These are phyloP conservation scores for Sternotherus odoratus DNA, from an alignment of 2,797 vertebrate genomes.

Conservation along the genomic window DNA sequence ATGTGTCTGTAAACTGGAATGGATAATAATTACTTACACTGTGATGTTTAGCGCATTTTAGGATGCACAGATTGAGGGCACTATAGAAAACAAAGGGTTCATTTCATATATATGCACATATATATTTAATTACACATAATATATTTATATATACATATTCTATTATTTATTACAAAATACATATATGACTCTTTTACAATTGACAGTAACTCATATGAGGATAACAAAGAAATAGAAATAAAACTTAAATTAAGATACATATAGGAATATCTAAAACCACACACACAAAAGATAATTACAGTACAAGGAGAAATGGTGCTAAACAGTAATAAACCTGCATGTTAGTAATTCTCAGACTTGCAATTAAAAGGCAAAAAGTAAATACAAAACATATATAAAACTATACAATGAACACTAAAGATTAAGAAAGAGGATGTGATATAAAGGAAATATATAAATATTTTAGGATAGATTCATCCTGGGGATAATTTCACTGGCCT, in stretches of 20 bases:
- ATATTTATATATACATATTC: conserved; percentile 1
- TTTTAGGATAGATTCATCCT: neutral
- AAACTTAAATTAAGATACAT: conserved; percentile 50
- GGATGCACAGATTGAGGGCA: neutral
- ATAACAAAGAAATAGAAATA: conserved; percentile 45
- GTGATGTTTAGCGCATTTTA: neutral
- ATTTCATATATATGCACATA: neutral
- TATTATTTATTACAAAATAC: conserved; percentile 14
- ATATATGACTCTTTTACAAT: conserved; percentile 27
- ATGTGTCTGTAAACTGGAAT: neutral
- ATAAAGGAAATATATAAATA: neutral
- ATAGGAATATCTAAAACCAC: conserved; percentile 54
- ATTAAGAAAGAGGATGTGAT: neutral
- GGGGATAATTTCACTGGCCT: neutral
- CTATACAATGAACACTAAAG: neutral
- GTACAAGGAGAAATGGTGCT: conserved; percentile 33
- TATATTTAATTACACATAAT: neutral
- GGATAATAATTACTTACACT: neutral
- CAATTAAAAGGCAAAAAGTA: conserved; percentile 26
- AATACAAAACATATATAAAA: conserved; percentile 41
- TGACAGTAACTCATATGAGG: conserved; percentile 25
- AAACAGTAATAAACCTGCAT: conserved; percentile 34
- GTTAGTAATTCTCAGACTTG: conserved; percentile 41
- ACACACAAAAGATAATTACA: conserved; percentile 68
- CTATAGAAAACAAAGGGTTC: neutral